Base-by-base conservation (phyloP, 1,140 invertebrate genomes). In the Trichonephila clavata region DNA sequence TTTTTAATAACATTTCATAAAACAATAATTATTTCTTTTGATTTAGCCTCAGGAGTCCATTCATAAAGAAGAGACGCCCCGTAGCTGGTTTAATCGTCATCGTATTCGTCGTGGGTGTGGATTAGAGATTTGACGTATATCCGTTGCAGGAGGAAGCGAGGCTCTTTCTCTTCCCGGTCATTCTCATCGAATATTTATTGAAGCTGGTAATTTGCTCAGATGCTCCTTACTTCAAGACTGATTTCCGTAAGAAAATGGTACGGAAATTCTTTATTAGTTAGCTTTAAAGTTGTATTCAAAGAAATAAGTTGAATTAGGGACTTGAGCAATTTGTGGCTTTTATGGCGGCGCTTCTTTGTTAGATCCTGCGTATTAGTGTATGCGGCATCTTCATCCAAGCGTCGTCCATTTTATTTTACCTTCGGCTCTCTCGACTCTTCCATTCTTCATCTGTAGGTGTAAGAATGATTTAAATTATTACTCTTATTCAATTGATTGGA, bases 81-180 rank as follows among this genome's bases (percentile, higher is more conserved):
- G 86, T 87, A 87, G 86, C 59, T 65, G 24, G 32, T 16, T 87
- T 92, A 63, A 92, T 92, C 83, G 81, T 68, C 14, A 92, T 92
- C 91, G 91, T 32, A 32, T 50, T 63, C 39, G 21, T 50, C 63
- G 91, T 92, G 91, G 91, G 91, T 92, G 91, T 86, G 91, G 91
- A 92, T 86, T 92, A 92, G 39, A 91, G 80, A 71, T 65, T 86
- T 92, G 91, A 92, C 91, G 91, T 92, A 92, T 86, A 57, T 92
- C 91, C 91, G 81, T 92, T 92, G 91, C 91, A 60, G 91, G 59
- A 92, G 50, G 80, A 92, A 61, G 91, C 63, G 39, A n/a, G 39
- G 20, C 24, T 57, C 50, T 61, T 18, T 77, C 18, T 50, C 43
- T 71, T 57, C 87, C 87, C 43, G 87, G 32, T 87, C 68, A 61